A percentile compares a stretch with the other conserved stretches of the same genome.
These are phyloP conservation scores for Saturnia japonica DNA, from an alignment of 2,888 invertebrate species.

Conservation along the genomic window DNA sequence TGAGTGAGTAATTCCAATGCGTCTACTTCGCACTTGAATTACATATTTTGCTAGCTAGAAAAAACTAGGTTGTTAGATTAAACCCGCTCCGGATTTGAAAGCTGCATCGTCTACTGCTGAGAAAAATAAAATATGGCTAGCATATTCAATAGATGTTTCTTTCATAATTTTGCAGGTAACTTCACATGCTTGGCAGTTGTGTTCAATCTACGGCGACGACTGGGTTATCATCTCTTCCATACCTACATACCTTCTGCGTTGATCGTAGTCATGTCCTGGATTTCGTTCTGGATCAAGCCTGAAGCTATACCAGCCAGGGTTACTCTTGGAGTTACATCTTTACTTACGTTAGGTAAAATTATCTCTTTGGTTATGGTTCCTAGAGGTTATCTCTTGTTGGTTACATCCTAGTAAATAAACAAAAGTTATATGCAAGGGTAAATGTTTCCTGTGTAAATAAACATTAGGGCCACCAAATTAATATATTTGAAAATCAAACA, in stretches of 20 bases:
- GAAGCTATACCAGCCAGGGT: slow-evolving; percentile 95
- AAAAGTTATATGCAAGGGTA: neutral
- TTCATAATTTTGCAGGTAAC: slow-evolving; percentile 83
- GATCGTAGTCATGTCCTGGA: slow-evolving; percentile 97
- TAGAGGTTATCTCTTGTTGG: neutral
- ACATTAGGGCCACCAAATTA: too few species aligned
- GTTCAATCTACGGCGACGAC: slow-evolving; percentile 90
- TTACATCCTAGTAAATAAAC: neutral
- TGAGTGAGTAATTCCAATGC: too few species aligned
- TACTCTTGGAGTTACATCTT: slow-evolving; percentile 92
- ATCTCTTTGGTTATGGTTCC: neutral
- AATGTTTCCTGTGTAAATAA: too few species aligned
- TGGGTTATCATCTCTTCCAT: slow-evolving; percentile 95
- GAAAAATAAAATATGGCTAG: too few species aligned
- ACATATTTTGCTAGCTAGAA: too few species aligned
- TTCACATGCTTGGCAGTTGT: slow-evolving; percentile 95
- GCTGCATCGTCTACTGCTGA: too few species aligned
- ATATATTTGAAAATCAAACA: too few species aligned
- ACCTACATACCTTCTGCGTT: slow-evolving; percentile 95
- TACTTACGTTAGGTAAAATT: slow-evolving; percentile 89
- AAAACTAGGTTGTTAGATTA: too few species aligned
- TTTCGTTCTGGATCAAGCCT: slow-evolving; percentile 97
- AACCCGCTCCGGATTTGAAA: too few species aligned
- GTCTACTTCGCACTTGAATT: too few species aligned
- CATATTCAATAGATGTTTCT: neutral